Evolutionary conservation across 2,113 vertebrate genomes (phyloP), one percentile per base, ranked within the genome.

Genomic region (Penelope pileata): DNA sequence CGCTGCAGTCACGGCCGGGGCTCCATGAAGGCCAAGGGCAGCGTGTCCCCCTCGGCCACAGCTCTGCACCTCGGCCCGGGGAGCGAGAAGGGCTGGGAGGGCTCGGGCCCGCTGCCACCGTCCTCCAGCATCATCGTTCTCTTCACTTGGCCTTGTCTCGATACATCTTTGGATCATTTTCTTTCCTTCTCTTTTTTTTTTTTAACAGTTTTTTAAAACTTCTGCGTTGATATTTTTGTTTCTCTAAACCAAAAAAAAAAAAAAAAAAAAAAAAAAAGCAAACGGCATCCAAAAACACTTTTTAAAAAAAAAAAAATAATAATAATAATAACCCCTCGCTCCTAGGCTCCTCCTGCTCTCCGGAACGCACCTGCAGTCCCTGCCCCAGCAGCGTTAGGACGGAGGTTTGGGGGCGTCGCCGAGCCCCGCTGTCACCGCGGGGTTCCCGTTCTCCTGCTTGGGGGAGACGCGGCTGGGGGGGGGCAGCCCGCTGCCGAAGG

Each of bases 381-480:
- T n/a, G n/a, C n/a, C n/a, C n/a, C n/a, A n/a, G n/a, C n/a, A n/a
- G n/a, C n/a, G 95, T 98, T 99, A 99, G 12, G 98, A 98, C 1
- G 98, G 98, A 7, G 98, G 95, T 86, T 99, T 99, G 8, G 98
- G 14, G 86, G 95, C 58, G 91, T 99, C 99, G 2, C 90, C 90
- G 69, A 98, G 88, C 26, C 95, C 97, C 3, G 97, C 88, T 1
- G 96, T 53, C 16, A 98, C 60, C 15, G 98, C 70, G 16, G 97
- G 27, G 29, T 94, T 98, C 3, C 98, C 99, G 2, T 99, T 99
- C 51, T 99, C 99, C 91, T 98, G 98, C 94, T 98, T 99, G 2
- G 99, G 99, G 16, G 99, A 99, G 91, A 98, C 96, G 42, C 97
- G 97, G 91, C 98, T 97, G 7, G 98, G 88, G 1, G 97, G 83